Conservation (phyloP, 2,113 vertebrate genomes). For the Otocyon megalotis region DNA sequence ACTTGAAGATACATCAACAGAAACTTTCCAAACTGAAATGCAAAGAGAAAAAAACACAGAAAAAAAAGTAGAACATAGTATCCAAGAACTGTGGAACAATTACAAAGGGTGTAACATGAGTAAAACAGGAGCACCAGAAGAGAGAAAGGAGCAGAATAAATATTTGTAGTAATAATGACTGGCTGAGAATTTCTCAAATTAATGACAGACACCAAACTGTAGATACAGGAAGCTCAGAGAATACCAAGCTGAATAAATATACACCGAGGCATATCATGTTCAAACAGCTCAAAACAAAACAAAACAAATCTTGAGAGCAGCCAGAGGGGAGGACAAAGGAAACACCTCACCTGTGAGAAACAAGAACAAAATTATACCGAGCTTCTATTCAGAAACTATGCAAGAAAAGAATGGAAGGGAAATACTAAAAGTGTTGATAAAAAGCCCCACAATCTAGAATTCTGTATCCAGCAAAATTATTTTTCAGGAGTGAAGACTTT, state of each 20-base stretch:
- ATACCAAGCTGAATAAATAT: background rate
- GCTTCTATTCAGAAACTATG: background rate
- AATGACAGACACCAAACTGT: background rate
- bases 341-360: background rate
- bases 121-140: background rate
- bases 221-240: background rate
- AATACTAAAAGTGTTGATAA: background rate
- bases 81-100: background rate
- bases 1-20: background rate
- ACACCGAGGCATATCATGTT: background rate
- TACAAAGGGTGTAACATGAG: background rate
- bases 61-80: background rate
- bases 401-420: background rate
- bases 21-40: background rate
- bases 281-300: background rate
- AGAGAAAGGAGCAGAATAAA: background rate
- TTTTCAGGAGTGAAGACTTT: background rate
- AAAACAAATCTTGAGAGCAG: background rate
- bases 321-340: background rate
- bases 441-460: background rate
- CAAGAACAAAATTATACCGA: background rate
- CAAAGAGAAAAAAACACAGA: background rate
- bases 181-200: background rate
- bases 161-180: background rate
- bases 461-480: background rate